Evolutionary conservation across 2,888 invertebrate species (phyloP), one percentile per base, ranked within the genome.

Genomic region (Cryptocephalus primarius): DNA sequence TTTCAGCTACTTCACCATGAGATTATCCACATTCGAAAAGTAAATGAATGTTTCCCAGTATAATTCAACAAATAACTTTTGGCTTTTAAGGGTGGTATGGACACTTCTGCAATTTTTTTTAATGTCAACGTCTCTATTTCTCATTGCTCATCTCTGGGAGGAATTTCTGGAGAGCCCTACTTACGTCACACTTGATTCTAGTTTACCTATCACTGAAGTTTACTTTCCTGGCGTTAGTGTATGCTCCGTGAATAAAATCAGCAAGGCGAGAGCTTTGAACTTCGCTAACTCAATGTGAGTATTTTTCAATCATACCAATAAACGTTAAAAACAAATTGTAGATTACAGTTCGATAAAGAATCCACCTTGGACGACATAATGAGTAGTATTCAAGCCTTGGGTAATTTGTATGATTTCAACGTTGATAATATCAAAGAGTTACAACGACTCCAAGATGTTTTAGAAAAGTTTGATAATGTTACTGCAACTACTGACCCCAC

Each of bases 151-250:
- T 32, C 40, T 56, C n/a, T 46, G 51, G 46, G 13, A 44, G 10
- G 56, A 52, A 31, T 68, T 62, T 48, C 56, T 57, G 2, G 47
- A 46, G 3, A 67, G 65, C 43, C 65, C 69, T 6, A 66, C 76
- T 4, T 68, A 76, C 1, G 73, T 77, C 1, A 71, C 69, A 1
- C 63, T 72, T 52, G 73, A 76, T 45, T 70, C 72, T 0, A 69
- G 69, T 33, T 78, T 75, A 64, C 75, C 77, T 1, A 73, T 80
- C 40, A 66, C 71, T 22, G 63, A 75, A 31, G 73, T 82, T 4
- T 72, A 78, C 53, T 82, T 80, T 65, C 82, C 83, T 9, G 80
- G 74, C 1, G 66, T 82, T 9, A 76, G 78, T 8, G 64, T 83
- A 40, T 82, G 82, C 59, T 76, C 76, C 48, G 66, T 75, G 47